Base-by-base conservation (phyloP, 2,113 vertebrate species). In the Pseudolaguvia tuberculata region DNA sequence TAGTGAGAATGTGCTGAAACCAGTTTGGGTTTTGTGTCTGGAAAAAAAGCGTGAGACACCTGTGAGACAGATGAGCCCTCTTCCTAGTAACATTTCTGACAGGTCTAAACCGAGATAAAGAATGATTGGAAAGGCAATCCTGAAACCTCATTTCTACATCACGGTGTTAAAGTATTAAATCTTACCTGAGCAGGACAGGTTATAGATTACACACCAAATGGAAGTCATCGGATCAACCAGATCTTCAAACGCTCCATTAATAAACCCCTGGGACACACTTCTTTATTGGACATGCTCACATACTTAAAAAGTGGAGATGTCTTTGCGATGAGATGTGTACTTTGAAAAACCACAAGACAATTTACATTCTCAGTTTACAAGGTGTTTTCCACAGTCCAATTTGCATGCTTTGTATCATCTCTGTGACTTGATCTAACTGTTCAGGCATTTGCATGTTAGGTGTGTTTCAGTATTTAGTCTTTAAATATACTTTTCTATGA, bases 61-160 rank as follows among this genome's bases (percentile, higher is more conserved):
- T 17, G 29, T 6, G 67, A 80, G 65, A 62, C 67, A 31, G 29
- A 51, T 23, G n/a, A 76, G 42, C n/a, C 71, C 57, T 76, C 25
- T 48, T 59, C 23, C 58, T 53, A 52, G 69, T 68, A 66, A 70
- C 73, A 77, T 78, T 72, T 84, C 78, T 84, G 80, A 84, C 80
- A 82, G 83, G 76, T 76, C 25, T 53, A 70, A 71, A 79, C 77
- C 81, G 53, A 79, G 78, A 83, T 82, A 78, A 81, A 61, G 52
- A 73, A 58, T 73, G 50, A 62, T 52, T 69, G 52, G 79, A 65
- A 76, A 31, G 75, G 67, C 72, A 80, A 58, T 66, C 73, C 75
- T 78, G 67, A 81, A 79, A 73, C 57, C 31, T 48, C 69, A 55
- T 75, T 62, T 72, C 70, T 50, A 71, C 71, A 72, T 72, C 72